Evolutionary conservation across 2,113 vertebrate genomes (phyloP), one percentile per base, ranked within the genome.

Genomic region (Etia nguti): DNA sequence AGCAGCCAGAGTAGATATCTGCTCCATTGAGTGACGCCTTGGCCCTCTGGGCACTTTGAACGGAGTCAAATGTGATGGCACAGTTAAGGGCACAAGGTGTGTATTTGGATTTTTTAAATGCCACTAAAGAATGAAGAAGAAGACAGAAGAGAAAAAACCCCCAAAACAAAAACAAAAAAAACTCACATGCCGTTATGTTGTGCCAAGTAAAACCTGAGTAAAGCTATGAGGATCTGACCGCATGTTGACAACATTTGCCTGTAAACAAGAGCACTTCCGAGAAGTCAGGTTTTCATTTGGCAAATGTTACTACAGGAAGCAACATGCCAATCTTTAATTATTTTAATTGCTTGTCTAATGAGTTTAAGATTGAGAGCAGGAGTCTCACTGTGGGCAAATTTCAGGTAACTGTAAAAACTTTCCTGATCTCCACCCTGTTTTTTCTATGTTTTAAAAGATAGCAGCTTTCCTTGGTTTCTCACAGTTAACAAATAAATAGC

Each of bases 1-100:
- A 99, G 94, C 98, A 99, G 26, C 98, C 98, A 0, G 98, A 99
- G 92, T 99, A 99, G 83, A 99, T 99, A 83, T 99, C 98, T 0
- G 98, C 98, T 54, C 98, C 98, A 2, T 99, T 99, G 41, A 99
- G 97, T 0, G 98, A 99, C 0, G 98, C 98, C 87, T 99, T 99
- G 54, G 98, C 98, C 16, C 98, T 96, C 90, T 99, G 98, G 1
- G 98, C 98, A 24, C 98, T 99, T 95, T 99, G 98, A 89, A 99
- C 98, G 0, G 98, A 99, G 92, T 99, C 98, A 82, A 99, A 99
- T 3, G 97, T 99, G 75, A 57, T 0, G 16, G 0, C 0, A 29
- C 10, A 6, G 86, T 98, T 96, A 98, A 98, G 96, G 96, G 95
- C 90, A 80, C 20, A 1, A 62, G 34, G 60, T 15, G 22, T 1